Base-by-base conservation (phyloP, 2,797 vertebrate genomes). In the Chaetodon trifasciatus region DNA sequence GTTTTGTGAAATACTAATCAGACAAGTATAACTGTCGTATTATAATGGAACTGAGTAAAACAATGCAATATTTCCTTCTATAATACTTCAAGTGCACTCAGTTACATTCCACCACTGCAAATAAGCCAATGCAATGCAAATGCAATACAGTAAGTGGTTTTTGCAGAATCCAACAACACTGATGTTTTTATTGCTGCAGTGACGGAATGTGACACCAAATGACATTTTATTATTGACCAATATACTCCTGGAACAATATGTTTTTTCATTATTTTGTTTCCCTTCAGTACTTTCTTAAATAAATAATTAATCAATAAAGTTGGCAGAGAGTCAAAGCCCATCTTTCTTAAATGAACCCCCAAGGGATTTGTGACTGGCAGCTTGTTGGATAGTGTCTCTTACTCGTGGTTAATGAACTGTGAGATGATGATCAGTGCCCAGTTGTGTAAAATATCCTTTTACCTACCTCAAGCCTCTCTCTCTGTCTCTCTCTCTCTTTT, bases 351-450 rank as follows among this genome's bases (percentile, higher is more conserved):
- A 82, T 73, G 64, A 79, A 84, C 66, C 35, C 55, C 61, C 64
- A 24, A 68, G 55, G 81, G 73, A 79, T 60, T 10, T 9, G 49
- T 74, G 71, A 82, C 61, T 78, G 83, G 55, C 72, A 86, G 58
- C 72, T 82, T 70, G 70, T 75, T 72, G 74, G 53, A 70, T 53
- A 50, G n/a, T 16, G 19, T 78, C 55, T 76, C 70, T 57, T 46
- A 13, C 68, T 86, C 4, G 17, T 58, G 49, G 49, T 76, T 79
- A 77, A 89, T 86, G 78, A 81, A 78, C 81, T 75, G 76, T 84
- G 69, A 79, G 77, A 82, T 65, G 73, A 44, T 83, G 82, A 88
- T 89, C 85, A 81, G 74, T 46, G 81, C 64, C 75, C 73, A 60
- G 62, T 76, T 82, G 61, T 64, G 75, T 56, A 44, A 74, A 79